Evolutionary conservation across 1,140 invertebrate species (phyloP).

Genomic region (Sycobia sp.): DNA sequence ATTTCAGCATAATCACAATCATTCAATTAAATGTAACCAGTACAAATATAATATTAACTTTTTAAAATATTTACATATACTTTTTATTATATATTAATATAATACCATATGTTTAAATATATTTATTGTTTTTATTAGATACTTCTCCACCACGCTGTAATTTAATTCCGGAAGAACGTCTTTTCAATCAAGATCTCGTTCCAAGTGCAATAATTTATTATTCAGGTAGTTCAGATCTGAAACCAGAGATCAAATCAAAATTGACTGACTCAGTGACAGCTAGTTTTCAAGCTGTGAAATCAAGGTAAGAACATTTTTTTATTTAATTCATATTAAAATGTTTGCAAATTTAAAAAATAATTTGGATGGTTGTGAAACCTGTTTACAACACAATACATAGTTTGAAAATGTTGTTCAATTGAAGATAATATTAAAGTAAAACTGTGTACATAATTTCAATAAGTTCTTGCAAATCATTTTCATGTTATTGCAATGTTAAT

Average conservation of each 20-base stretch:
- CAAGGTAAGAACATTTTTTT: constrained; percentile 47
- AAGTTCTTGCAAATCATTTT: no score
- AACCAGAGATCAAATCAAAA: constrained; percentile 56
- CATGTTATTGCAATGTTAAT: no score
- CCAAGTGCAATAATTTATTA: constrained; percentile 80
- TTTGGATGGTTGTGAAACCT: no score
- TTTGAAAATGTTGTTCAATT: no score
- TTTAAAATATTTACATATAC: background rate
- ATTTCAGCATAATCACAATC: no score
- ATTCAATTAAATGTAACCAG: no score
- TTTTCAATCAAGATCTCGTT: constrained; percentile 74
- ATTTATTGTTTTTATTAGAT: constrained; percentile 58
- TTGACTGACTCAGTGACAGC: constrained; percentile 58
- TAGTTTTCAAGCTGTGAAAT: constrained; percentile 54
- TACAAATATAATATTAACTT: background rate
- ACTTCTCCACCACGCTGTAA: constrained; percentile 76
- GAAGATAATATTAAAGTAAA: no score
- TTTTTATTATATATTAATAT: background rate
- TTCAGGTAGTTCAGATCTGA: constrained; percentile 55
- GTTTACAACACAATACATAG: no score
- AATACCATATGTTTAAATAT: background rate
- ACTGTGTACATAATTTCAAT: no score
- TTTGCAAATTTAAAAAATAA: no score
- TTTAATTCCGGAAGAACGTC: constrained; percentile 62
- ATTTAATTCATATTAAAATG: background rate